Evolutionary conservation across 2,113 vertebrate genomes (phyloP), one percentile per base, ranked within the genome.

Genomic region (Addax nasomaculatus): DNA sequence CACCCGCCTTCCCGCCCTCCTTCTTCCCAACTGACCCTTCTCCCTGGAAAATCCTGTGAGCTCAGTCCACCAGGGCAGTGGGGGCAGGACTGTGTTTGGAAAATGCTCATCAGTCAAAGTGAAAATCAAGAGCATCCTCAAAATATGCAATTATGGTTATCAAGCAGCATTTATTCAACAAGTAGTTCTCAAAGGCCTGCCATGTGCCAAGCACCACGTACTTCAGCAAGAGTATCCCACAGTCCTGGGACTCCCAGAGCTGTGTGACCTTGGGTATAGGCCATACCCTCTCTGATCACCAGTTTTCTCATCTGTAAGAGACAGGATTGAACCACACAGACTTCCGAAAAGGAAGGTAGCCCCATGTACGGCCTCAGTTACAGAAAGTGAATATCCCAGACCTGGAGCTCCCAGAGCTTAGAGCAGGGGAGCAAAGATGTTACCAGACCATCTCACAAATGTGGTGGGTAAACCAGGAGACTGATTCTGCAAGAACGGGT

Each of bases 401-500:
- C 45, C 79, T 51, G 30, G 30, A 33, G 30, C 2, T 2, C 23
- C 85, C 62, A 1, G 15, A 8, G 9, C 43, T 21, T 17, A 1
- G 39, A 25, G 79, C 15, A 29, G 47, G 9, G 36, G 70, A 53
- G 15, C 25, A 25, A 6, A 10, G 45, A 3, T 0, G 0, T 36
- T 25, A 14, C 53, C 12, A 9, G 76, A 6, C 6, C 27, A 0
- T 15, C 39, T 21, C 43, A 25, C 16, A 10, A 8, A 25, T 4
- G 4, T 39, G 13, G 19, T 2, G 17, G 60, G 15, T 51, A 27
- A 33, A 9, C 43, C 8, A 11, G 1, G 25, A 36, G 49, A 4
- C 5, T 1, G 33, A 19, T 3, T 83, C 55, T 19, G 25, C 10
- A 39, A 25, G 10, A 19, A 27, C 0, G 5, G 0, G 2, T 0